These are phyloP conservation scores for Heliconius melpomene DNA, from an alignment of 1,140 invertebrate genomes.

Conservation along the genomic window DNA sequence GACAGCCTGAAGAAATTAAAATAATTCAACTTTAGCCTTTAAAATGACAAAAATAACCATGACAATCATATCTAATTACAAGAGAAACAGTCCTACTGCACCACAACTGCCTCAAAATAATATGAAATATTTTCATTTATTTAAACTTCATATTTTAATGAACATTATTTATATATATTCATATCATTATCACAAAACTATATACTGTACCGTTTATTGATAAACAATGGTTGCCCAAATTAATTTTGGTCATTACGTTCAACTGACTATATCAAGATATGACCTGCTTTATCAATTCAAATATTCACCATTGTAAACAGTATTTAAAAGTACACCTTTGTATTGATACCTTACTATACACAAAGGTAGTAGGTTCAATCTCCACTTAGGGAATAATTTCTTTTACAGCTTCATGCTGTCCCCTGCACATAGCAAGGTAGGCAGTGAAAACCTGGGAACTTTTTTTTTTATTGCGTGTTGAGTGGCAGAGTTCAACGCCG, in stretches of 20 bases:
- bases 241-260: not conserved
- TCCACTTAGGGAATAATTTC: not conserved
- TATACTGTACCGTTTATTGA: not conserved
- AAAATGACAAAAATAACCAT: too few relatives aligned
- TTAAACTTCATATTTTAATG: too few relatives aligned
- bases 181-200: not conserved
- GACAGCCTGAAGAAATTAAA: too few relatives aligned
- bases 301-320: conserved; percentile 17
- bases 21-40: too few relatives aligned
- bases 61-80: too few relatives aligned
- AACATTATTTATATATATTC: too few relatives aligned
- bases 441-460: not conserved
- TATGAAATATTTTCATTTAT: too few relatives aligned
- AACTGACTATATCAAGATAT: not conserved
- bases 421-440: not conserved
- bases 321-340: not conserved
- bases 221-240: not conserved
- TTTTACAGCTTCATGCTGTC: not conserved
- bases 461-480: too few relatives aligned
- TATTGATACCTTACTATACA: not conserved
- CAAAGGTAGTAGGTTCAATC: not conserved
- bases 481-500: too few relatives aligned
- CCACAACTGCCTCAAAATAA: too few relatives aligned
- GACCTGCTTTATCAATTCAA: conserved; percentile 23
- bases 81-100: too few relatives aligned